Percentiles rank a stretch among this genome's conserved stretches.
Conservation (phyloP, 2,797 vertebrate species). For the Malurus leucopterus region DNA sequence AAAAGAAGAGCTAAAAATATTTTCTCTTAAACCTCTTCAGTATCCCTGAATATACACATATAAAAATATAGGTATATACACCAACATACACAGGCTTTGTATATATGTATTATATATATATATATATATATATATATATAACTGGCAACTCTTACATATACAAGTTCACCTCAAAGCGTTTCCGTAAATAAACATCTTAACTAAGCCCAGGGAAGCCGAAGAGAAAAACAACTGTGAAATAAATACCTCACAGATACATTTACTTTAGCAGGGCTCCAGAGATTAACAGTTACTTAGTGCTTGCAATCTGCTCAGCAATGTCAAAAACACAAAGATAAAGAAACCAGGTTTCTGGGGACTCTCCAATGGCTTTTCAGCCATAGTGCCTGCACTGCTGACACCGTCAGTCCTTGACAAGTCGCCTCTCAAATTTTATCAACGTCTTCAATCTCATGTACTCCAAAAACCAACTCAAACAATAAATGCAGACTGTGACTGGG, state of each 20-base stretch:
- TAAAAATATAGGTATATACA: neutral
- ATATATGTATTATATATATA: no score
- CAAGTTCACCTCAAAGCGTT: neutral
- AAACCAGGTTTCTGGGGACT: neutral
- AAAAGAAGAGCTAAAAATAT: neutral
- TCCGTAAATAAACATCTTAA: slow-evolving; percentile 14
- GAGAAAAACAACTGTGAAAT: slow-evolving; percentile 10
- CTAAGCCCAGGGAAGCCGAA: neutral
- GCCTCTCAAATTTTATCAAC: neutral
- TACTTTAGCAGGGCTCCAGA: neutral
- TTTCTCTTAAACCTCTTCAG: neutral
- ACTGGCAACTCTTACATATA: neutral
- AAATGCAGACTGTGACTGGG: neutral
- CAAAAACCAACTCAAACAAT: neutral
- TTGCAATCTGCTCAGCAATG: neutral
- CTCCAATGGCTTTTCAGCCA: neutral
- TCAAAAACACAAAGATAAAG: neutral
- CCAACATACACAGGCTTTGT: neutral
- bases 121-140: neutral
- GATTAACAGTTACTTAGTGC: neutral
- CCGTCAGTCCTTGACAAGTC: neutral
- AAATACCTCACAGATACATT: neutral
- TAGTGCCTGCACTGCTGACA: neutral
- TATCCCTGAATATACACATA: neutral
- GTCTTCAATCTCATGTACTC: neutral